Evolutionary conservation across 2,797 vertebrate species (phyloP).

Genomic region (Acanthiza pusilla): DNA sequence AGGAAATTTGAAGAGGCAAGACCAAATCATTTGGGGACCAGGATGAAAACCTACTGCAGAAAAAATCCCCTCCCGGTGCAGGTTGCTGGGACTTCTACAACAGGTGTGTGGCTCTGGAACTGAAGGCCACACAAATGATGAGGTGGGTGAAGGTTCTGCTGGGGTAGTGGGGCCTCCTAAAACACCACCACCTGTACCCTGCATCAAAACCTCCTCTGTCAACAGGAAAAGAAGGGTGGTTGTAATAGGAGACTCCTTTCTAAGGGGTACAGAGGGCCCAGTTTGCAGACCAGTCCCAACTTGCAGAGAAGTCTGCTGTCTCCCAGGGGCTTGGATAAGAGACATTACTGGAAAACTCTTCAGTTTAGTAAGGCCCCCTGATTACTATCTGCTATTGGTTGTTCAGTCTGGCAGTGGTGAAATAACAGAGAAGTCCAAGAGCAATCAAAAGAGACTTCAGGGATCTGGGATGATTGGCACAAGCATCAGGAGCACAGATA

Average conservation of each 20-base stretch:
- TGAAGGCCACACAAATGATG: not conserved
- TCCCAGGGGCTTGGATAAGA: not conserved
- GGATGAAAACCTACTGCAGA: not conserved
- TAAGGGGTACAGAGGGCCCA: not conserved
- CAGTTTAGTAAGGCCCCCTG: not conserved
- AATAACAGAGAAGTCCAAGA: not conserved
- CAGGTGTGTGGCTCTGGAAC: not conserved
- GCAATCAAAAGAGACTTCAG: not conserved
- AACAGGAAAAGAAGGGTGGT: not conserved
- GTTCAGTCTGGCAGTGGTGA: not conserved
- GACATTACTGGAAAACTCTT: not conserved
- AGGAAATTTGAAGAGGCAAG: not conserved
- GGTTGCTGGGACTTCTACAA: not conserved
- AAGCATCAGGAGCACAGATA: not conserved
- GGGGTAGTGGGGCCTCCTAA: not conserved
- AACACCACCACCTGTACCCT: not conserved
- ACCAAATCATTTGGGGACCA: not conserved
- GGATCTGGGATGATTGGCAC: not conserved
- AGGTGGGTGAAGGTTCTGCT: not conserved
- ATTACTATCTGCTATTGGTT: not conserved
- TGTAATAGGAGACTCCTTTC: not conserved
- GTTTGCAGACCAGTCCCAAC: not conserved
- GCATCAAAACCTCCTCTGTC: not conserved
- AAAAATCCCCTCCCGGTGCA: not conserved
- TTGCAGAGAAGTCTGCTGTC: not conserved